A percentile compares a stretch with the other conserved stretches of the same genome.
phyloP scores from a whole-genome alignment of 2,888 invertebrate genomes.

The Sinohyriopsis cumingii region DNA sequence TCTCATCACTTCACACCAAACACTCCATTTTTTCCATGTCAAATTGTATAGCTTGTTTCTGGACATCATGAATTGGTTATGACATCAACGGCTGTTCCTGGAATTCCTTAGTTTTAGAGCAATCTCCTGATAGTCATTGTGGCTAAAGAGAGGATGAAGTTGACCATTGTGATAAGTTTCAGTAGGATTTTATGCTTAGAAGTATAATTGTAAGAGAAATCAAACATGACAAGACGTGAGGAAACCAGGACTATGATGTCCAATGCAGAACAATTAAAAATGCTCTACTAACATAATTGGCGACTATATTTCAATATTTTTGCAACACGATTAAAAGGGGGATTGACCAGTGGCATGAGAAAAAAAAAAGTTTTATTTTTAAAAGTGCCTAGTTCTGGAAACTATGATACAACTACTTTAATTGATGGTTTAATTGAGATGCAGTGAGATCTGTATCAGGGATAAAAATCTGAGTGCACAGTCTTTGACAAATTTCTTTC shows the following conservation, averaged over 20 bases:
- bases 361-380: slow-evolving; percentile 5
- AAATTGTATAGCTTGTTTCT: too few species aligned
- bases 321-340: slow-evolving; percentile 7
- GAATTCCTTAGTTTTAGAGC: too few species aligned
- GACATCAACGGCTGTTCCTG: too few species aligned
- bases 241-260: slow-evolving; percentile 10
- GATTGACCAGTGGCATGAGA: slow-evolving; percentile 7
- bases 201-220: neutral
- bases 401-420: slow-evolving; percentile 4
- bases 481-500: slow-evolving; percentile 4
- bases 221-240: neutral
- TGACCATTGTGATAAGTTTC: too few species aligned
- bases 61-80: too few species aligned
- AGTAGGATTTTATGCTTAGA: too few species aligned
- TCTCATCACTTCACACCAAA: too few species aligned
- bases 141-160: too few species aligned
- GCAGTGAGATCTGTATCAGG: slow-evolving; percentile 11
- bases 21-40: too few species aligned
- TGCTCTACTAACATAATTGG: slow-evolving; percentile 2
- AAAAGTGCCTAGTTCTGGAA: slow-evolving; percentile 2
- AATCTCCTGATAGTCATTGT: too few species aligned
- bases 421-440: slow-evolving; percentile 3
- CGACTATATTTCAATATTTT: slow-evolving; percentile 2
- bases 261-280: slow-evolving; percentile 7
- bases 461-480: slow-evolving; percentile 1